Evolutionary conservation across 2,888 invertebrate species (phyloP).

Genomic region (Drosophila picticornis): DNA sequence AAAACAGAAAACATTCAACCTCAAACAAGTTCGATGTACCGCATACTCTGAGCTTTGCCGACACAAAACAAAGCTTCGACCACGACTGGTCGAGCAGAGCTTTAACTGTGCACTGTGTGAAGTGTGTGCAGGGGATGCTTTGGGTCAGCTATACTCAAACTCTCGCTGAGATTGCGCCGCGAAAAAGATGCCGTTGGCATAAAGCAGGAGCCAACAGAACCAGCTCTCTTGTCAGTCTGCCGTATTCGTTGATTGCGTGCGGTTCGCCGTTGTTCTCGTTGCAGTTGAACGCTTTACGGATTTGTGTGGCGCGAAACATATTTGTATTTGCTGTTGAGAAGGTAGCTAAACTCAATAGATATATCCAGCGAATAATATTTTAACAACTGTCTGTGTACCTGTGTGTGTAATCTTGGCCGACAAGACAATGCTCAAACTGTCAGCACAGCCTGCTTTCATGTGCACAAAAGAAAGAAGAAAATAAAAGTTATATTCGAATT

Average conservation of each 20-base stretch:
- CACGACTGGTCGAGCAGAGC: background rate
- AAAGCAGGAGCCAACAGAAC: constrained; percentile 31
- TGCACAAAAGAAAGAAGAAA: constrained; percentile 14
- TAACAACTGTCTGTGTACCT: constrained; percentile 30
- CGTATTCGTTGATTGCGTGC: constrained; percentile 63
- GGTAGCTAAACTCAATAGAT: constrained; percentile 42
- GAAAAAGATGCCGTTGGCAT: constrained; percentile 62
- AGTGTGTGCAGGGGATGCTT: constrained; percentile 37
- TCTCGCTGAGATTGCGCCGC: constrained; percentile 64
- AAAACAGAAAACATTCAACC: constrained; percentile 13
- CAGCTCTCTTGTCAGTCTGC: constrained; percentile 65
- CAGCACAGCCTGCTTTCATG: constrained; percentile 1
- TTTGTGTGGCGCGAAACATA: constrained; percentile 55
- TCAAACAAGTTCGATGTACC: constrained; percentile 62
- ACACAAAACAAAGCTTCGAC: background rate
- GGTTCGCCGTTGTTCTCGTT: constrained; percentile 50
- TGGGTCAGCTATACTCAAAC: constrained; percentile 25
- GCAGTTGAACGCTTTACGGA: constrained; percentile 23
- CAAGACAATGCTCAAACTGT: background rate
- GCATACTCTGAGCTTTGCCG: constrained; percentile 42
- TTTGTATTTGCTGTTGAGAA: constrained; percentile 32
- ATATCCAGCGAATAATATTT: constrained; percentile 13
- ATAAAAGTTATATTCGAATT: constrained; percentile 6
- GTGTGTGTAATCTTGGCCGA: constrained; percentile 35
- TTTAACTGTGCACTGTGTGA: constrained; percentile 14